Evolutionary conservation across 1,140 invertebrate genomes (phyloP), one percentile per base, ranked within the genome.

Genomic region (Zaprionus kolodkinae): DNA sequence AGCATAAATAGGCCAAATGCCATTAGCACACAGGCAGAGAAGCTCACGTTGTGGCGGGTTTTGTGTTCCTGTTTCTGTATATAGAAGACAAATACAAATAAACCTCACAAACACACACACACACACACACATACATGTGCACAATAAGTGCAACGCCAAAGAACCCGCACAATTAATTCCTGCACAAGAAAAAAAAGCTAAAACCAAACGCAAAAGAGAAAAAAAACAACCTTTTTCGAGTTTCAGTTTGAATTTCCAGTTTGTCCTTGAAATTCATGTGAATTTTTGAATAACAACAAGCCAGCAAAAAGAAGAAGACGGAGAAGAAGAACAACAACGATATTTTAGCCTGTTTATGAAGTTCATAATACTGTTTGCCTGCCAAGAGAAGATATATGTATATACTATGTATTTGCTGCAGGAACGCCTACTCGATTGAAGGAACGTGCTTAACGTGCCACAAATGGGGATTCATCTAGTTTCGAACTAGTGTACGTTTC

Each of bases 1-100:
- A 91, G 72, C 81, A 78, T 91, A 91, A 91, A 91, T 91, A 91
- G 88, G 88, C 88, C 88, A 91, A 91, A 91, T 91, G 88, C 88
- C 88, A 91, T 91, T 89, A 91, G 79, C 79, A 88, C 79, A 88
- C 83, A 78, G 64, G 61, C 56, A 38, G 30, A 67, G 65, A 60
- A 60, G 48, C 38, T 75, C 76, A 83, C 57, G 81, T 74, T 65
- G 79, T 64, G 78, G 78, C 76, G 77, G 77, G 76, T 91, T 87
- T 70, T 67, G 62, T 59, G 72, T 82, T 76, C 62, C 59, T 52
- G 57, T 62, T 63, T 43, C 43, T 36, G 38, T 54, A 65, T 65
- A 62, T 6, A 55, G n/a, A 56, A 60, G 9, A 63, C 11, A 27
- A n/a, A 66, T 54, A 50, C 11, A 63, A 25, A 38, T 15, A 54